Evolutionary conservation across 2,113 vertebrate species (phyloP).

Genomic region (Sander vitreus): DNA sequence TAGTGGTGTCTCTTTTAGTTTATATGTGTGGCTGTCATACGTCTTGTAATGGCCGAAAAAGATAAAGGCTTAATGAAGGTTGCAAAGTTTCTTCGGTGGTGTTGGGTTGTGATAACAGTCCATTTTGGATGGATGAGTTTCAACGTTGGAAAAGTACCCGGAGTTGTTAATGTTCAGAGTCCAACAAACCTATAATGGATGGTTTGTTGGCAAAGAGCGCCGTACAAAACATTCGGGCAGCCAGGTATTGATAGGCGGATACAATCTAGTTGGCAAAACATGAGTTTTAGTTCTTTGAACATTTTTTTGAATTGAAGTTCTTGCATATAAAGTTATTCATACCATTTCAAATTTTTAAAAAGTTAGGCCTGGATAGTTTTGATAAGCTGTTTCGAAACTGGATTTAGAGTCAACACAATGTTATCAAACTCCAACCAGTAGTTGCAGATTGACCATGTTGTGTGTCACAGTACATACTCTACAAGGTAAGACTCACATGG

Average conservation of each 20-base stretch:
- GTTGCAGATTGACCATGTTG: neutral
- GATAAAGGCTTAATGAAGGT: neutral
- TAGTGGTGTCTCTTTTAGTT: neutral
- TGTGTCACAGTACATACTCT: neutral
- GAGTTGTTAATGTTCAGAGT: neutral
- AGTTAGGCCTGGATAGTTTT: neutral
- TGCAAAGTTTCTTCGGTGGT: neutral
- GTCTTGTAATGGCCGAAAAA: neutral
- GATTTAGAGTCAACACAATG: neutral
- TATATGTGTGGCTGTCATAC: neutral
- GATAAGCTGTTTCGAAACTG: neutral
- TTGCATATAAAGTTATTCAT: neutral
- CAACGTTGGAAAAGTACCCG: conserved; percentile 32
- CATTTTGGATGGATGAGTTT: conserved; percentile 30
- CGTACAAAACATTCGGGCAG: neutral
- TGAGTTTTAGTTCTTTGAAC: neutral
- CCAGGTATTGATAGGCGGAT: too few species aligned
- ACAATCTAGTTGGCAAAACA: neutral
- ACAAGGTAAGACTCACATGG: neutral
- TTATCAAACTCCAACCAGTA: neutral
- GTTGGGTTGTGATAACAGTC: neutral
- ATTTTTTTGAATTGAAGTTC: neutral
- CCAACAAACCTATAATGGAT: neutral
- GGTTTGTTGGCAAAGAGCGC: neutral
- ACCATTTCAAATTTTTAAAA: neutral